Evolutionary conservation across 2,888 invertebrate species (phyloP), one percentile per base, ranked within the genome.

Genomic region (Drosophila mettleri): DNA sequence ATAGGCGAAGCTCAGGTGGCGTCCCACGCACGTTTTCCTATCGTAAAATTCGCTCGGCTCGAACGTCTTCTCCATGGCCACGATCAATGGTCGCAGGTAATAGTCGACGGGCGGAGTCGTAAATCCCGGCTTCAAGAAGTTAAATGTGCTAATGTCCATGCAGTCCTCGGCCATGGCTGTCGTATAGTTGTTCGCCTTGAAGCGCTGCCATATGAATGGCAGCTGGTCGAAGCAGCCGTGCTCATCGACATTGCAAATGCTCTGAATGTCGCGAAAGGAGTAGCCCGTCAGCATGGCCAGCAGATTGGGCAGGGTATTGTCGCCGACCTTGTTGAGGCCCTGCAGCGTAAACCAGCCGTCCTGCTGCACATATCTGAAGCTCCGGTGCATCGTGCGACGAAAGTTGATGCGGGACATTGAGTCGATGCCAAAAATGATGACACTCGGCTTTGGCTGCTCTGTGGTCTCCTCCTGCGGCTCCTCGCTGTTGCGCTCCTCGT

Each of bases 291-390:
- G 3, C 41, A 43, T 43, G 24, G 24, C 41, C 9, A 43, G 9
- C n/a, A 43, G 24, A 43, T 43, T 43, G 41, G 41, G 24, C n/a
- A 43, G 41, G 14, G 24, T 43, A 8, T 24, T 43, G 4, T 43
- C 41, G 24, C 41, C 41, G 8, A 43, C 24, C 9, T 43, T 43
- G 9, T 43, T 43, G 22, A 43, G 41, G 4, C 41, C 41, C n/a
- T 43, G 41, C 3, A 43, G 22, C 41, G 41, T n/a, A n/a, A 9
- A 43, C 41, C 41, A 43, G 1, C 43, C 43, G 5, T 8, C 1
- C 2, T n/a, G 9, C 43, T 43, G 43, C 0, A 43, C 9, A 9
- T 43, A 43, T 43, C 1, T 24, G 24, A 43, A 43, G n/a, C 24
- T 43, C 2, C 4, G 24, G n/a, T 43, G 43, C 43, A 43, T 43